Conservation (phyloP, 1,140 invertebrate species). For the Kradibia gibbosae region DNA sequence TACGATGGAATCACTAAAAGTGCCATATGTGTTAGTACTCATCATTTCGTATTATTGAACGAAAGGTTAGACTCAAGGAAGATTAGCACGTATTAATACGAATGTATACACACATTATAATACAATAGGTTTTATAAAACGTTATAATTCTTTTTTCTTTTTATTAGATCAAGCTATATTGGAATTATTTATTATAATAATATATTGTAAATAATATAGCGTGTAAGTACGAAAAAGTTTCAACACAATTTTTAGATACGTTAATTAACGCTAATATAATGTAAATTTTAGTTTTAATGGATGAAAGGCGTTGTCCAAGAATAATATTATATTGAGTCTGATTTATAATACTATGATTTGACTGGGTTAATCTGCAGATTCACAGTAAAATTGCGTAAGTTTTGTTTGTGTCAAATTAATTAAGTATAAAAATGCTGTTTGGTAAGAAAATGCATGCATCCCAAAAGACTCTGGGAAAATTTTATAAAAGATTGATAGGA, state of each 20-base stretch:
- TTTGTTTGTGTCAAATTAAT: conserved; percentile 17
- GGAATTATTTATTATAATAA: too few species aligned
- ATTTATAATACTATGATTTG: conserved; percentile 27
- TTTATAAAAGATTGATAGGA: conserved; percentile 8
- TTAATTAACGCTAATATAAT: too few species aligned
- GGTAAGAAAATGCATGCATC: neutral
- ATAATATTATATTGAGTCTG: conserved; percentile 24
- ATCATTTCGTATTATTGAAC: neutral
- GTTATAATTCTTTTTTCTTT: neutral
- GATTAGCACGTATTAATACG: neutral
- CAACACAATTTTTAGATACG: too few species aligned
- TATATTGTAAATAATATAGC: too few species aligned
- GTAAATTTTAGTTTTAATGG: neutral
- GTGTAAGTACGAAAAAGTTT: too few species aligned
- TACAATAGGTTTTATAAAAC: neutral
- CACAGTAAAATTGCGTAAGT: neutral
- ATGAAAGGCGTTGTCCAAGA: neutral
- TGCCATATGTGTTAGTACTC: neutral
- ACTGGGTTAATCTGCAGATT: neutral
- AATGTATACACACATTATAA: neutral
- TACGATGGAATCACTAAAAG: neutral
- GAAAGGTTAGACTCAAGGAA: neutral
- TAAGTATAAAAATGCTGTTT: conserved; percentile 1
- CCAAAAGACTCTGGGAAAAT: conserved; percentile 1
- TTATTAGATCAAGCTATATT: too few species aligned